Percentiles rank a stretch among this genome's conserved stretches.
phyloP scores from a whole-genome alignment of 1,140 invertebrate species.

The Nixonia krombeini region DNA sequence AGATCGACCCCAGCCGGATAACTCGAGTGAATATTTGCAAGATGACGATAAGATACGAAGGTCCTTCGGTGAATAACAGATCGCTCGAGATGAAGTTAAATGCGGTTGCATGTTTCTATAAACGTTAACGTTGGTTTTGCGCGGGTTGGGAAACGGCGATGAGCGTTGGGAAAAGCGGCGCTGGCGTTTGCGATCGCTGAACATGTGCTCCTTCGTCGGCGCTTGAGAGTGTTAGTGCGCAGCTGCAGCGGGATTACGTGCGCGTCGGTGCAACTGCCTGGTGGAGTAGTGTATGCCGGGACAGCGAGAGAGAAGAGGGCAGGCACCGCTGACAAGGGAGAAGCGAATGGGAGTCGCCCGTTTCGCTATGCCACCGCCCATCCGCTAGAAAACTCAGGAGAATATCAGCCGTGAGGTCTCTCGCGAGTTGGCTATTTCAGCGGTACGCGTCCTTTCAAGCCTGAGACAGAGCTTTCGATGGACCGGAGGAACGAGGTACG shows the following conservation, averaged over 20 bases:
- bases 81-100: too few species aligned
- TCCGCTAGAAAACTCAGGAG: constrained; percentile 48
- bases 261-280: constrained; percentile 37
- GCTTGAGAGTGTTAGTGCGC: constrained; percentile 42
- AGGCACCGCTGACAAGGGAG: constrained; percentile 63
- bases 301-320: constrained; percentile 58
- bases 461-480: constrained; percentile 45
- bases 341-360: constrained; percentile 66
- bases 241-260: constrained; percentile 40
- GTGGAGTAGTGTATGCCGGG: constrained; percentile 46
- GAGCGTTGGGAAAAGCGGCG: too few species aligned
- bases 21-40: too few species aligned
- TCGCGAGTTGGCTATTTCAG: constrained; percentile 36
- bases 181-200: constrained; percentile 6
- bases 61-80: too few species aligned
- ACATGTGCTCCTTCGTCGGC: constrained; percentile 36
- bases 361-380: constrained; percentile 67
- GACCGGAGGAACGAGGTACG: constrained; percentile 36
- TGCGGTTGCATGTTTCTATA: neutral
- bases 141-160: too few species aligned
- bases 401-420: constrained; percentile 44
- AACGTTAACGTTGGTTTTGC: too few species aligned
- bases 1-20: too few species aligned
- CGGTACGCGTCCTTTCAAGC: constrained; percentile 45
- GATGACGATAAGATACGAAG: too few species aligned